Conservation (phyloP, 2,113 vertebrate genomes). For the Hippocampus barbouri region DNA sequence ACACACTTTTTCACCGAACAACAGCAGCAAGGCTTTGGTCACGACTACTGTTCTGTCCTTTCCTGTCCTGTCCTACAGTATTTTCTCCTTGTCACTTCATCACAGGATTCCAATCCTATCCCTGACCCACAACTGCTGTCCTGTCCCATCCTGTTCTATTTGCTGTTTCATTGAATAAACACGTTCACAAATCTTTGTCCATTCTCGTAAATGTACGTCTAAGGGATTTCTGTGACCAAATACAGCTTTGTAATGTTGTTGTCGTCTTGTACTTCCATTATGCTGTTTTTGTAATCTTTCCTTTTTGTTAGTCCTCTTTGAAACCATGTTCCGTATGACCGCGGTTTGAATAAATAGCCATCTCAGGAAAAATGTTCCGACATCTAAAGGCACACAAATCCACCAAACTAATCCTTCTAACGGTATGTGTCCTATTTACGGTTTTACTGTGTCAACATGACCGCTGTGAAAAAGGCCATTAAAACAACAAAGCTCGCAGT, state of each 20-base stretch:
- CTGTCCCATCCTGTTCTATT: not conserved
- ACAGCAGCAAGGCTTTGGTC: too few relatives aligned
- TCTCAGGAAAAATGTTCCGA: not conserved
- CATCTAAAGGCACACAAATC: slow-evolving; percentile 4
- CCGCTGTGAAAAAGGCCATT: slow-evolving; percentile 7
- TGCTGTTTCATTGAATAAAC: slow-evolving; percentile 14
- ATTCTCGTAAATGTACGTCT: not conserved
- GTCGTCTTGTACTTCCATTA: not conserved
- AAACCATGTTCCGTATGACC: not conserved
- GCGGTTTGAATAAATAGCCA: not conserved
- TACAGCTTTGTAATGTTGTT: not conserved
- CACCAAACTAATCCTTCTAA: slow-evolving; percentile 5
- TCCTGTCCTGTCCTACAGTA: not conserved
- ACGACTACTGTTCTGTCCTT: too few relatives aligned
- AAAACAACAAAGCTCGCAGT: not conserved
- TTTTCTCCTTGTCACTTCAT: not conserved
- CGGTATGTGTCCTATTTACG: slow-evolving; percentile 2
- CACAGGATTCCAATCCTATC: too few relatives aligned
- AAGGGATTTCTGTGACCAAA: not conserved
- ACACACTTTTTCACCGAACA: too few relatives aligned
- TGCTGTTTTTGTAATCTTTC: not conserved
- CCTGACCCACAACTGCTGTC: not conserved
- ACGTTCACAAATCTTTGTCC: slow-evolving; percentile 59
- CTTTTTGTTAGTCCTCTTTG: not conserved
- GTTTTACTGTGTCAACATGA: slow-evolving; percentile 5